Conservation (phyloP, 2,888 invertebrate genomes). For the Cephonodes hylas region DNA sequence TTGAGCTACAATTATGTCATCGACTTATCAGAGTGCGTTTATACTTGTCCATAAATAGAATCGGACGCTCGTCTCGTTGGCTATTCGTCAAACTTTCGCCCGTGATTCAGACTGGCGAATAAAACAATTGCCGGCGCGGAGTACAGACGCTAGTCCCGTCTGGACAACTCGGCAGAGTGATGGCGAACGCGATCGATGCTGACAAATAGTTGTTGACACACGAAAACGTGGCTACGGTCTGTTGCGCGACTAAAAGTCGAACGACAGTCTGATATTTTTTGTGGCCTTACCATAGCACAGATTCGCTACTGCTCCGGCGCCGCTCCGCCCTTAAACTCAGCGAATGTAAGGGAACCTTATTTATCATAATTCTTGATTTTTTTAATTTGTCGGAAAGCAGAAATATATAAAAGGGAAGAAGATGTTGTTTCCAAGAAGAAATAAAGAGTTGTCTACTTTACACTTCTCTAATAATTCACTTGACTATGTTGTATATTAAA, state of each 20-base stretch:
- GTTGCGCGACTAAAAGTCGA: constrained; percentile 30
- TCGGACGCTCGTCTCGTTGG: constrained; percentile 19
- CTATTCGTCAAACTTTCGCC: constrained; percentile 37
- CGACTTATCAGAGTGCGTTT: constrained; percentile 18
- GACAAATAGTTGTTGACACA: constrained; percentile 72
- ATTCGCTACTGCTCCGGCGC: too few relatives aligned
- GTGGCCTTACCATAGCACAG: too few relatives aligned
- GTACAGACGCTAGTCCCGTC: constrained; percentile 34
- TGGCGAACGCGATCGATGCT: constrained; percentile 62
- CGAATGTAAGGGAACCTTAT: too few relatives aligned
- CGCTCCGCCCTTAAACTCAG: too few relatives aligned
- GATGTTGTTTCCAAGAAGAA: too few relatives aligned
- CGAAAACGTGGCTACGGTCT: constrained; percentile 26
- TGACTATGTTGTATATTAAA: too few relatives aligned
- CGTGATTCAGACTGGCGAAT: constrained; percentile 26
- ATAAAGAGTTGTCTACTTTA: too few relatives aligned
- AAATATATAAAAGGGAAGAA: too few relatives aligned
- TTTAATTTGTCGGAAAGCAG: too few relatives aligned
- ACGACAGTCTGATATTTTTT: constrained; percentile 5
- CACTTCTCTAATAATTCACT: too few relatives aligned
- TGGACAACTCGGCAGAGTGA: constrained; percentile 43
- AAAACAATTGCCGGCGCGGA: constrained; percentile 39
- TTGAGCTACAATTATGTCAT: neutral
- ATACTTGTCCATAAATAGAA: constrained; percentile 28
- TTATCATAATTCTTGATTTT: too few relatives aligned